Conservation (phyloP, 1,140 invertebrate species). For the Brachionus rubens region DNA sequence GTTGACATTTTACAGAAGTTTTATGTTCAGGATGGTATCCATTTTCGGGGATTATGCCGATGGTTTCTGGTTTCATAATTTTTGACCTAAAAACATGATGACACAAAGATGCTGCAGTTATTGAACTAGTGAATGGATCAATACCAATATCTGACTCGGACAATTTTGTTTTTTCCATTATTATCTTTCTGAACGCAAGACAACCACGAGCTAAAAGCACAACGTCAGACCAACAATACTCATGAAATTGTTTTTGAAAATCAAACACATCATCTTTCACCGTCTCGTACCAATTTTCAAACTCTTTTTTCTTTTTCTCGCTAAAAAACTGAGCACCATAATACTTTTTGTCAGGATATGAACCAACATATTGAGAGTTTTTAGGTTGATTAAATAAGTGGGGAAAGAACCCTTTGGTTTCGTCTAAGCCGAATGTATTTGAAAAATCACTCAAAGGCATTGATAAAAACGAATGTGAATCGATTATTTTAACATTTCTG, state of each 20-base stretch:
- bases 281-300: conserved; percentile 25
- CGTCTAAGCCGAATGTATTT: too few species aligned
- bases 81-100: conserved; percentile 18
- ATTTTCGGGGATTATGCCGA: conserved; percentile 30
- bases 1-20: background rate
- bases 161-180: too few species aligned
- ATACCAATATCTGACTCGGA: too few species aligned
- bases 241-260: conserved; percentile 31
- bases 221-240: background rate
- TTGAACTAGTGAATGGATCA: too few species aligned
- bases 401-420: too few species aligned
- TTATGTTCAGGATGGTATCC: conserved; percentile 31
- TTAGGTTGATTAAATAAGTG: too few species aligned
- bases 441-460: too few species aligned
- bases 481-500: too few species aligned
- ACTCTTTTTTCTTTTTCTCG: background rate
- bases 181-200: too few species aligned
- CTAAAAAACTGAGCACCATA: background rate
- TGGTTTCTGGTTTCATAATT: conserved; percentile 1
- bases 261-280: conserved; percentile 27
- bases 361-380: conserved; percentile 41
- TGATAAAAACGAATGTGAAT: too few species aligned
- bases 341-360: background rate
- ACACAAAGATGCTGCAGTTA: background rate
- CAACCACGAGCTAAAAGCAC: too few species aligned